Evolutionary conservation across 2,113 vertebrate species (phyloP), one percentile per base, ranked within the genome.

Genomic region (Dromaius novaehollandiae): DNA sequence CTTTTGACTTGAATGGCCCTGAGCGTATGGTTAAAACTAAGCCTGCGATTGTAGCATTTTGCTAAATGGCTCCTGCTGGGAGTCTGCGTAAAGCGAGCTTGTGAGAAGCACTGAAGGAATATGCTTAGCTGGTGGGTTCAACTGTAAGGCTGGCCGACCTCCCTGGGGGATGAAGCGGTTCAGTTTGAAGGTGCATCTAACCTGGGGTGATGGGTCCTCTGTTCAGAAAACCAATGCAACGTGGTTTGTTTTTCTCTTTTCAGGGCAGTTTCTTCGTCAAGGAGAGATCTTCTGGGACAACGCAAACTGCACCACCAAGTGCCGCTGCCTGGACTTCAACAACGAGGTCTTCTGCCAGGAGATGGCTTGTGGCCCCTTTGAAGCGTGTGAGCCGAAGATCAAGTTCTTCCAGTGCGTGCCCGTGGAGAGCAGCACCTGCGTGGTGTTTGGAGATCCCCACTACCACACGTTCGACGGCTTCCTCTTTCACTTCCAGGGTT

Each of bases 401-500:
- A 99, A 98, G 38, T 99, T 99, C 86, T 99, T 99, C 97, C 99
- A 98, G 97, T 99, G 99, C 97, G 99, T 99, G 95, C 99, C 99
- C 0, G 98, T 99, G 79, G 99, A 99, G 95, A 99, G 98, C 94
- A 99, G 99, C 97, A 99, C 99, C 16, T 99, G 99, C 10, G 99
- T 99, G 96, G 99, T 99, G 58, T 99, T 99, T 4, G 99, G 99
- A 46, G 99, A 99, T 96, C 99, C 99, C 0, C 99, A 99, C 96
- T 99, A 99, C 97, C 99, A 99, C 98, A 99, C 99, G 75, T 99
- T 99, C 69, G 99, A 99, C 2, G 99, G 99, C 90, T 99, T 99
- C 97, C 99, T 99, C 96, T 99, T 99, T 97, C 99, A 99, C 97
- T 99, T 99, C 97, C 99, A 99, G 98, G 99, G 99, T 63, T 99